Evolutionary conservation across 2,797 vertebrate genomes (phyloP).

Genomic region (Botia almorhae): DNA sequence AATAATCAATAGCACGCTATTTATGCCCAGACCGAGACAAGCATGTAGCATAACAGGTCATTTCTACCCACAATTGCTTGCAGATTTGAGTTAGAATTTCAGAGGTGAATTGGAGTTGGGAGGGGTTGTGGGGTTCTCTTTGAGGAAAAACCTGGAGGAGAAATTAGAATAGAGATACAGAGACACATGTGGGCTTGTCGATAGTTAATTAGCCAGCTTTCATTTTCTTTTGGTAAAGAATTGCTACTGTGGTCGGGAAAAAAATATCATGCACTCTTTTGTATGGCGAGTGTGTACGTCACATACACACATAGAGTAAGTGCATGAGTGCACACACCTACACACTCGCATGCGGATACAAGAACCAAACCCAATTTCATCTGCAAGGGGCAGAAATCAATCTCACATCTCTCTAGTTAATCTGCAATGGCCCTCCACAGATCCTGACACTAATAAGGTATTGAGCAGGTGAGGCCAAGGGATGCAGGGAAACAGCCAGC

Average conservation of each 20-base stretch:
- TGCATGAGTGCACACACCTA: constrained; percentile 54
- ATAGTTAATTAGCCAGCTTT: constrained; percentile 82
- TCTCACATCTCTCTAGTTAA: constrained; percentile 98
- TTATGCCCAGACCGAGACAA: constrained; percentile 52
- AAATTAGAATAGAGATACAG: constrained; percentile 72
- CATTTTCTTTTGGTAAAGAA: constrained; percentile 61
- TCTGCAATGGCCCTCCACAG: constrained; percentile 93
- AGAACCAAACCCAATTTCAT: constrained; percentile 77
- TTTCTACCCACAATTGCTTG: constrained; percentile 66
- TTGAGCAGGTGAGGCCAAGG: constrained; percentile 93
- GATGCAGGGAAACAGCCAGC: constrained; percentile 78
- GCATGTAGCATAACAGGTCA: constrained; percentile 61
- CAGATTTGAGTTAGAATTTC: constrained; percentile 73
- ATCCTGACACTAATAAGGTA: constrained; percentile 99
- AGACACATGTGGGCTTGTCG: constrained; percentile 79
- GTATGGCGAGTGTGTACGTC: constrained; percentile 62
- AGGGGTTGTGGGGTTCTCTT: constrained; percentile 6
- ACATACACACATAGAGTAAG: constrained; percentile 63
- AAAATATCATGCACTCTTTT: constrained; percentile 48
- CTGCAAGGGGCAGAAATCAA: constrained; percentile 93
- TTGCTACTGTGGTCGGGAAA: constrained; percentile 65
- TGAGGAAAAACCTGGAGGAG: constrained; percentile 2
- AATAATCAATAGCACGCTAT: constrained; percentile 75
- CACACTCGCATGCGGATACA: constrained; percentile 62
- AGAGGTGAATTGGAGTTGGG: constrained; percentile 51